phyloP scores from a whole-genome alignment of 2,113 vertebrate species.

The Festucalex cinctus region DNA sequence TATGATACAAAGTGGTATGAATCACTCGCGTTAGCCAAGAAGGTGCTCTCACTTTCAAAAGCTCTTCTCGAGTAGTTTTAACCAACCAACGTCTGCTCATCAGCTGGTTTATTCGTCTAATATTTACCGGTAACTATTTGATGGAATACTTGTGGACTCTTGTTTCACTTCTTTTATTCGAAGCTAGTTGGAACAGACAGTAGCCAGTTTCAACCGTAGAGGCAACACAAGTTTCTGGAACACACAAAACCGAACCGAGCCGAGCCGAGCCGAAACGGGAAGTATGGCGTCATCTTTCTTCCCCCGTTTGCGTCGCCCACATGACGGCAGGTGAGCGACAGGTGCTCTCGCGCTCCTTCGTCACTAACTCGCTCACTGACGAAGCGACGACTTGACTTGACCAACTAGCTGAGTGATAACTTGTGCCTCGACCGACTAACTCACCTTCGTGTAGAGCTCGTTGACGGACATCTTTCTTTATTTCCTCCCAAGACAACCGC shows the following conservation, averaged over 20 bases:
- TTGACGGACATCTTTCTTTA: slow-evolving; percentile 70
- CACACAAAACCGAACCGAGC: background rate
- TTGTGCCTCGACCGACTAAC: slow-evolving; percentile 8
- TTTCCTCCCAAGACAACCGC: background rate
- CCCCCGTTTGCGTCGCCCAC: background rate
- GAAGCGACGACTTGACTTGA: too few relatives aligned
- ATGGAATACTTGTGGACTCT: too few relatives aligned
- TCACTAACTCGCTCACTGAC: background rate
- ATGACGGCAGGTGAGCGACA: background rate
- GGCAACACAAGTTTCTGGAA: background rate
- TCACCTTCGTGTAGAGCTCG: slow-evolving; percentile 75
- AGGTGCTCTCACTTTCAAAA: too few relatives aligned
- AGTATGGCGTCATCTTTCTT: background rate
- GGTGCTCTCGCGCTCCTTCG: background rate
- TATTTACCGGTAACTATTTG: too few relatives aligned
- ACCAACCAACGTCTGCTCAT: too few relatives aligned
- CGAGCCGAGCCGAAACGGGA: background rate
- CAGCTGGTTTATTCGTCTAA: too few relatives aligned
- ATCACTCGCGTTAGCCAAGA: too few relatives aligned
- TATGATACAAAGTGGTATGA: too few relatives aligned
- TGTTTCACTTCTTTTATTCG: too few relatives aligned
- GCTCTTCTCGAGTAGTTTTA: too few relatives aligned
- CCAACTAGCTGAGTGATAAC: background rate
- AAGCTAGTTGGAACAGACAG: too few relatives aligned
- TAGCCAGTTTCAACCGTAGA: too few relatives aligned